A percentile compares a stretch with the other conserved stretches of the same genome.
These are phyloP conservation scores for Pterocles orientalis DNA, from an alignment of 2,113 vertebrate genomes.

Conservation along the genomic window DNA sequence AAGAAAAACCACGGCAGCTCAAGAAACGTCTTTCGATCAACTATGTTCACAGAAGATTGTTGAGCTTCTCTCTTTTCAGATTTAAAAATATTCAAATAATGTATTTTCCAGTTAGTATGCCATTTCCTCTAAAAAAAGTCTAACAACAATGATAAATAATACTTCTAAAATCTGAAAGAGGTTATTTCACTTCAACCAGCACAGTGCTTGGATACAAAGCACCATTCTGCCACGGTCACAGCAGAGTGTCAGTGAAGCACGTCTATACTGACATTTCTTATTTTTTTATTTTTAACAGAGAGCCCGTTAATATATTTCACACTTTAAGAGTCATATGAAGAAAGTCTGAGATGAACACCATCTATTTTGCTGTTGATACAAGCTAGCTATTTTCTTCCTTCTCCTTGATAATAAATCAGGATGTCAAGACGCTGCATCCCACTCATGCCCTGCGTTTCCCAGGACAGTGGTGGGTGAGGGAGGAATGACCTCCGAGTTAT, in stretches of 20 bases:
- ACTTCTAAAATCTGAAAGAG: not conserved
- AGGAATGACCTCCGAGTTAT: not conserved
- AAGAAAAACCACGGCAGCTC: not conserved
- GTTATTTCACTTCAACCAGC: not conserved
- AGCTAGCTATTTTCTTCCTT: not conserved
- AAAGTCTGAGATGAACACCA: not conserved
- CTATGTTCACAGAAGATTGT: fast-evolving
- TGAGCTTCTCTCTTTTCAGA: not conserved
- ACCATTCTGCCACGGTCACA: not conserved
- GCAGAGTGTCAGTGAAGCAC: not conserved
- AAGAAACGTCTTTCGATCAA: not conserved
- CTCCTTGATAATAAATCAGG: not conserved
- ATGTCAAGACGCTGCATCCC: not conserved
- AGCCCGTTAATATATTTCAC: not conserved
- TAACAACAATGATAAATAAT: not conserved
- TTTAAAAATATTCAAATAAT: not conserved
- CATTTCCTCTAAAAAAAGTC: not conserved
- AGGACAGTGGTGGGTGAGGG: not conserved
- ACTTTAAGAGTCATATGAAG: not conserved
- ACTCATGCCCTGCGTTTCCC: not conserved
- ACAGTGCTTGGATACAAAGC: not conserved
- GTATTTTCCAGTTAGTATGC: not conserved
- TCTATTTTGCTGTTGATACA: not conserved
- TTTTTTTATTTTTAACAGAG: not conserved
- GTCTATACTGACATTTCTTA: not conserved